A percentile compares a stretch with the other conserved stretches of the same genome.
Evolutionary conservation across 2,797 vertebrate genomes (phyloP).

Genomic region (Platyrinchus mystaceus): DNA sequence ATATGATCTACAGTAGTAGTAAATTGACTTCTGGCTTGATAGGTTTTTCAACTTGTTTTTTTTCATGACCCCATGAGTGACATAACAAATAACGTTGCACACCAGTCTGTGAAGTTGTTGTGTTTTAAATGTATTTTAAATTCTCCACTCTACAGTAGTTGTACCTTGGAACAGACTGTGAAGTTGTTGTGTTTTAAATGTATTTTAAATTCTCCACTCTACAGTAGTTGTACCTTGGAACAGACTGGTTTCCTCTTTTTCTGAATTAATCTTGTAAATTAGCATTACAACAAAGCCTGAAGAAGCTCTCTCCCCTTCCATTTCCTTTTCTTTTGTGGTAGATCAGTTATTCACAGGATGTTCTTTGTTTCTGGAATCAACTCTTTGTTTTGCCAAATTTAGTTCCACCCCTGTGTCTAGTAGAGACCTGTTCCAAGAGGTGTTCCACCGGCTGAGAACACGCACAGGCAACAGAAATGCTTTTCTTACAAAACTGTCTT

Average conservation of each 20-base stretch:
- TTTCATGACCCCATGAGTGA: neutral
- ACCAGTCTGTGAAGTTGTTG: neutral
- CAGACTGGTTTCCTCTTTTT: neutral
- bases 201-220: neutral
- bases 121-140: neutral
- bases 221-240: neutral
- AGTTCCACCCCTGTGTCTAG: constrained; percentile 13
- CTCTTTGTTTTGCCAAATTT: constrained; percentile 37
- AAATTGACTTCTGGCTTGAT: neutral
- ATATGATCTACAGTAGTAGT: neutral
- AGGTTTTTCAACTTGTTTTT: neutral
- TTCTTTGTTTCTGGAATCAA: constrained; percentile 30
- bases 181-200: neutral
- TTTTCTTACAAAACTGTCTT: constrained; percentile 31
- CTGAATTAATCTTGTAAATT: neutral
- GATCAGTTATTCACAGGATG: neutral
- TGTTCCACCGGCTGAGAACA: constrained; percentile 32
- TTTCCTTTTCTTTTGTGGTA: constrained; percentile 14
- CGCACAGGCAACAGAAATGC: constrained; percentile 9
- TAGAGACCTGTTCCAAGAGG: constrained; percentile 30
- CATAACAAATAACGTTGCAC: neutral
- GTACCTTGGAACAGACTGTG: neutral
- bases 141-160: neutral
- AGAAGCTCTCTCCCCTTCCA: neutral
- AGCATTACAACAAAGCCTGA: neutral